A percentile compares a stretch with the other conserved stretches of the same genome.
phyloP scores from a whole-genome alignment of 2,888 invertebrate species.

The Andrena dorsata region DNA sequence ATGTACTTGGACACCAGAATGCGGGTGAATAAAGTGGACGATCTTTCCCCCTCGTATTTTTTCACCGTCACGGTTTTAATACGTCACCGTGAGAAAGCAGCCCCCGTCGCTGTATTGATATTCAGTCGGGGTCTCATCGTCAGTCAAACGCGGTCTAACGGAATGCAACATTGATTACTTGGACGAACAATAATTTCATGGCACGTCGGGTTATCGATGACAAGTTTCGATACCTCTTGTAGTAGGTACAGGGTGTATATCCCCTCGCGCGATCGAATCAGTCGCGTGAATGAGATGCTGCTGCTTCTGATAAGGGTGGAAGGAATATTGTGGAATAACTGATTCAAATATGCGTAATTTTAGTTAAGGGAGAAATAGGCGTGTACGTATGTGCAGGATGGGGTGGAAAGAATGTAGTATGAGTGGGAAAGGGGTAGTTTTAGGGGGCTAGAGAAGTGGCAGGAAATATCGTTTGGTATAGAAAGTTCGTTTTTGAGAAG shows the following conservation, averaged over 20 bases:
- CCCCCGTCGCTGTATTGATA: background rate
- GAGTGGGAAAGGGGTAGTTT: too few relatives aligned
- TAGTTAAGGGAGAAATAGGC: too few relatives aligned
- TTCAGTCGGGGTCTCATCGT: background rate
- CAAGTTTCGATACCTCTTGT: constrained; percentile 1
- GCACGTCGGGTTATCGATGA: constrained; percentile 37
- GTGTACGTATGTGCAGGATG: too few relatives aligned
- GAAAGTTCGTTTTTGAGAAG: too few relatives aligned
- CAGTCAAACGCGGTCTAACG: constrained; percentile 12
- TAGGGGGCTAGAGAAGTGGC: too few relatives aligned
- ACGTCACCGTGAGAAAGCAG: background rate
- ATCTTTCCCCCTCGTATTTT: constrained; percentile 8
- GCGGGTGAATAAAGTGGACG: constrained; percentile 30
- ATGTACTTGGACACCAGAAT: constrained; percentile 40
- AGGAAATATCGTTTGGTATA: too few relatives aligned
- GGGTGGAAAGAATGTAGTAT: too few relatives aligned
- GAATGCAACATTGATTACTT: constrained; percentile 24
- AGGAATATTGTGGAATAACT: background rate
- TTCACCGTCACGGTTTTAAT: background rate
- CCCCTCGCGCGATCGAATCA: constrained; percentile 18
- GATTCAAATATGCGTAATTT: background rate
- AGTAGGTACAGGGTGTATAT: background rate
- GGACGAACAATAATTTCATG: constrained; percentile 37
- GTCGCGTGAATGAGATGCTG: constrained; percentile 11
- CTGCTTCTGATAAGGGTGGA: background rate